phyloP scores from a whole-genome alignment of 2,113 vertebrate species.

The Alouatta palliata region DNA sequence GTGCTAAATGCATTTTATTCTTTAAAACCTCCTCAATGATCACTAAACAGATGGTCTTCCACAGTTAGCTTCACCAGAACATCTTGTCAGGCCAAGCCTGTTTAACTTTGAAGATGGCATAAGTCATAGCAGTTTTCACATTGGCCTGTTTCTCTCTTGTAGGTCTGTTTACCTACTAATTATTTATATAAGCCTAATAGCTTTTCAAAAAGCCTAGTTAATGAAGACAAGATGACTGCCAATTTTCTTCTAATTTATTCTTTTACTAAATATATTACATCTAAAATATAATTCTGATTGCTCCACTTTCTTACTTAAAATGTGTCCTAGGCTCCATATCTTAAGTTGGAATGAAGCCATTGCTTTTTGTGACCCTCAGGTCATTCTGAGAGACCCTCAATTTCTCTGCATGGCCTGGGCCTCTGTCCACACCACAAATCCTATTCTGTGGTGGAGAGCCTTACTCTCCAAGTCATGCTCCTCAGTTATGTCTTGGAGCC shows the following conservation, averaged over 20 bases:
- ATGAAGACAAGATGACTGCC: background rate
- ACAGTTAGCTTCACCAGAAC: background rate
- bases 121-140: background rate
- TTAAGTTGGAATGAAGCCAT: background rate
- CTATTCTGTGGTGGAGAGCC: rapidly evolving
- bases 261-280: background rate
- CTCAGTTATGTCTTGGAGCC: background rate
- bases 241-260: background rate
- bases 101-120: background rate
- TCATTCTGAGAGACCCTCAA: background rate
- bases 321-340: background rate
- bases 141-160: background rate
- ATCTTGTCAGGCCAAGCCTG: conserved; percentile 23
- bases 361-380: background rate
- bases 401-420: background rate
- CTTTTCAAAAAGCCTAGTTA: background rate
- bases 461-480: background rate
- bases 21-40: conserved; percentile 3
- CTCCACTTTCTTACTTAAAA: background rate
- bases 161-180: background rate
- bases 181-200: background rate
- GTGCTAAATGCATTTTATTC: conserved; percentile 31
- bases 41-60: conserved; percentile 49
- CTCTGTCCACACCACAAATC: background rate
- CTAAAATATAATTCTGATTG: background rate